Conservation (phyloP, 2,113 vertebrate species). For the Ceuthmochares aereus region DNA sequence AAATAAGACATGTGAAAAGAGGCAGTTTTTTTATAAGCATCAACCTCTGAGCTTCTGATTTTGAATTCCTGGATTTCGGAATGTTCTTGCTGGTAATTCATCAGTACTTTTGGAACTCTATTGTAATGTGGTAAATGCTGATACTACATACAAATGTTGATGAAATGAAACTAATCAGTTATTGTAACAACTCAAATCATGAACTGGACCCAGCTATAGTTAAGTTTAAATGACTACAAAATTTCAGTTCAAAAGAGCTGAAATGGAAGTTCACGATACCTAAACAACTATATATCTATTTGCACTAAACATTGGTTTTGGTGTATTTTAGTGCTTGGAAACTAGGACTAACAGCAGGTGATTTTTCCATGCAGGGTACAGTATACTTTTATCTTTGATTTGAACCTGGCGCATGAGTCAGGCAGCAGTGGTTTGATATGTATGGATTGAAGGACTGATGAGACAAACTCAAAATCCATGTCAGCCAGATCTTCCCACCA, state of each 20-base stretch:
- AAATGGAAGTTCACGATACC: background rate
- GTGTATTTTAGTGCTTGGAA: background rate
- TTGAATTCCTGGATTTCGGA: background rate
- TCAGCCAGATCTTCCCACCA: background rate
- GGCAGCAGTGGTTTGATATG: fast-evolving
- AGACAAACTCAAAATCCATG: background rate
- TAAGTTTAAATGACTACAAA: background rate
- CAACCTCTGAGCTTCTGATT: background rate
- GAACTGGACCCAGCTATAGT: background rate
- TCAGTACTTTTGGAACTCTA: background rate
- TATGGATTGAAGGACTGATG: background rate
- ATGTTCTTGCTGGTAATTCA: background rate
- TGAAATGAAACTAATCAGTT: background rate
- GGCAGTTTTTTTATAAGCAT: background rate
- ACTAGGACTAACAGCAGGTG: background rate
- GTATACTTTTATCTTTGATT: background rate
- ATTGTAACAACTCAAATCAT: background rate
- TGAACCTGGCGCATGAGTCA: background rate
- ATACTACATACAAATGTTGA: background rate
- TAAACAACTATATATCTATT: background rate
- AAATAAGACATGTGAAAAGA: background rate
- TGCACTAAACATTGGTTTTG: background rate
- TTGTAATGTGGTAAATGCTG: background rate
- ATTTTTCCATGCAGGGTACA: background rate
- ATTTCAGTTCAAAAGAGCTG: background rate